Percentiles rank a stretch among this genome's conserved stretches.
phyloP scores from a whole-genome alignment of 2,888 invertebrate genomes.

The Eupithecia subumbrata region DNA sequence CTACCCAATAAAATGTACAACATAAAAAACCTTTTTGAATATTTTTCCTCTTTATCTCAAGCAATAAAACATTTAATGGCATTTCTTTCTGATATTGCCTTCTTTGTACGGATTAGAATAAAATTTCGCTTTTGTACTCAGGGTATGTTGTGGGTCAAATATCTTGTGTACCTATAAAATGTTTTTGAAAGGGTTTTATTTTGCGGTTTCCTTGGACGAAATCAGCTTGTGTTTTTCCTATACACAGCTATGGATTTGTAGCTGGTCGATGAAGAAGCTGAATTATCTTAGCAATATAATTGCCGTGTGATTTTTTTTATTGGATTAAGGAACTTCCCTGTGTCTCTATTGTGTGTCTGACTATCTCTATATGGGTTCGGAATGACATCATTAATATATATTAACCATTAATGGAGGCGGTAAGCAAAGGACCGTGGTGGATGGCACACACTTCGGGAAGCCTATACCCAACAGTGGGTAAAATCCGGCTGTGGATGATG shows the following conservation, averaged over 20 bases:
- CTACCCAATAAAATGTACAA: conserved; percentile 45
- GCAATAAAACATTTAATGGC: conserved; percentile 44
- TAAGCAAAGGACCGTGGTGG: too few relatives aligned
- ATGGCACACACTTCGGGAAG: too few relatives aligned
- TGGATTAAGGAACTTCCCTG: too few relatives aligned
- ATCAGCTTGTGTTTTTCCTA: background rate
- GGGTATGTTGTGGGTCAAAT: conserved; percentile 3
- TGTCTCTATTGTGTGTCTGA: too few relatives aligned
- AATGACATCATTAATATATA: too few relatives aligned
- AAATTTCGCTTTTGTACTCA: background rate
- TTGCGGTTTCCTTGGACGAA: background rate
- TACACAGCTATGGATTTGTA: background rate
- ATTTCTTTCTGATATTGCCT: conserved; percentile 31
- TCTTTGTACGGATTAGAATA: conserved; percentile 20
- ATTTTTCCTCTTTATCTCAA: conserved; percentile 43
- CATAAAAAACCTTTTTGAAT: conserved; percentile 47
- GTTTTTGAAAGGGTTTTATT: background rate
- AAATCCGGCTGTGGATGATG: too few relatives aligned
- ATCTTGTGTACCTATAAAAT: background rate
- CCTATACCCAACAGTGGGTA: too few relatives aligned
- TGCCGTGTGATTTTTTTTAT: background rate
- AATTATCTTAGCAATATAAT: background rate
- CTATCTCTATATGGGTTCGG: too few relatives aligned
- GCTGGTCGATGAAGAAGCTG: background rate
- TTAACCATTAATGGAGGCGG: too few relatives aligned